Evolutionary conservation across 2,888 invertebrate species (phyloP).

Genomic region (Melipona beecheii): DNA sequence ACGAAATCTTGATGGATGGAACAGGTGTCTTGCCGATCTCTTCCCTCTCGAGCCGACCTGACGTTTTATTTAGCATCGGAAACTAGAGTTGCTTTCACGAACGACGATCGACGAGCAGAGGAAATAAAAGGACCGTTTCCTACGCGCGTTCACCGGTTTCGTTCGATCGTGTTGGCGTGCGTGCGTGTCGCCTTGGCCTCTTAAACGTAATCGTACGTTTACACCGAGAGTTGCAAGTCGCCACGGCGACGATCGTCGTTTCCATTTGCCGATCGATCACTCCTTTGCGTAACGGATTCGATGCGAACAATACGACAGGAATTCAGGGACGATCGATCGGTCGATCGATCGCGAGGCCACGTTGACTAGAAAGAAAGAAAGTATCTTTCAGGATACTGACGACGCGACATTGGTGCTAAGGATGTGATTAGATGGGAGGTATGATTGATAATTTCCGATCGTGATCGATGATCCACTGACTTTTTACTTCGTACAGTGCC

Average conservation of each 20-base stretch:
- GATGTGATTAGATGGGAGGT: not conserved
- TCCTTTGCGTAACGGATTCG: conserved; percentile 68
- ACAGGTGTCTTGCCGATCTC: conserved; percentile 24
- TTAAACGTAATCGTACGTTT: conserved; percentile 76
- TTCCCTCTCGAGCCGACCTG: conserved; percentile 2
- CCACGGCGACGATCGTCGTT: conserved; percentile 66
- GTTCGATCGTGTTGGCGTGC: conserved; percentile 48
- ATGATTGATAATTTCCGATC: not conserved
- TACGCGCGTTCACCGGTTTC: conserved; percentile 49
- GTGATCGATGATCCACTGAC: not conserved
- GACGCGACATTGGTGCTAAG: not conserved
- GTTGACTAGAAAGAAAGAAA: not conserved
- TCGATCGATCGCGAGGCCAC: conserved; percentile 9
- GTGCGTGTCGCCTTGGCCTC: conserved; percentile 78
- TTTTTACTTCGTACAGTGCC: not conserved
- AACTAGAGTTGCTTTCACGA: conserved; percentile 5
- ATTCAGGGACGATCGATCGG: conserved; percentile 1
- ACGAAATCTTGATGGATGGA: not conserved
- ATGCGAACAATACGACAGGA: conserved; percentile 41
- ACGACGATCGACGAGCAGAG: not conserved
- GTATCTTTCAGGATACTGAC: not conserved
- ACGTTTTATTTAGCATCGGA: not conserved
- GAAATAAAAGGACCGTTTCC: conserved; percentile 63
- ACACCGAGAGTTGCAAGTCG: conserved; percentile 63
- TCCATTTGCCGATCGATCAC: conserved; percentile 71